A percentile compares a stretch with the other conserved stretches of the same genome.
phyloP scores from a whole-genome alignment of 2,797 vertebrate genomes.

The Astyanax mexicanus region DNA sequence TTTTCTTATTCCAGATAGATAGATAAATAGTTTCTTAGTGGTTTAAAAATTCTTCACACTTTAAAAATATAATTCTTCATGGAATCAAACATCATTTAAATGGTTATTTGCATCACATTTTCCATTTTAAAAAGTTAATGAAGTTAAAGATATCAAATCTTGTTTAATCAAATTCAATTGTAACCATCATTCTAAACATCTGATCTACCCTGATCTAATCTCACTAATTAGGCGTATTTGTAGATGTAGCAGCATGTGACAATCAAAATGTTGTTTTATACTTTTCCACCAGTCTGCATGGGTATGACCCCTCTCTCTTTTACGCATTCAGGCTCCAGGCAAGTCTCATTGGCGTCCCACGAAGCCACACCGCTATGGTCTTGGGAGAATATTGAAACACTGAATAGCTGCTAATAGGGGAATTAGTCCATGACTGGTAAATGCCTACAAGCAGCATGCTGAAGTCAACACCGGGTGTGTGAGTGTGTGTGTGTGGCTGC shows the following conservation, averaged over 20 bases:
- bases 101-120: no score
- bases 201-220: neutral
- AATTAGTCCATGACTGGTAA: conserved; percentile 86
- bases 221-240: no score
- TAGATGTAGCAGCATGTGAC: neutral
- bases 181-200: neutral
- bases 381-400: conserved; percentile 78
- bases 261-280: neutral
- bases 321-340: neutral
- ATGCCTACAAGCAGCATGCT: conserved; percentile 75
- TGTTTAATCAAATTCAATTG: no score
- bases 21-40: no score
- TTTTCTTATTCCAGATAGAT: no score
- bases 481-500: conserved; percentile 80
- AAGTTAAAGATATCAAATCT: no score
- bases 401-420: conserved; percentile 80
- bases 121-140: no score
- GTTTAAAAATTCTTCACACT: no score
- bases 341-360: conserved; percentile 25
- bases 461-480: conserved; percentile 68
- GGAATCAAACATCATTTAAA: no score
- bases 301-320: neutral
- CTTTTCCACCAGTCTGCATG: neutral
- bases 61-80: no score
- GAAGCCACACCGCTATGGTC: conserved; percentile 73